Evolutionary conservation across 2,888 invertebrate genomes (phyloP), one percentile per base, ranked within the genome.

Genomic region (Catocala nupta): DNA sequence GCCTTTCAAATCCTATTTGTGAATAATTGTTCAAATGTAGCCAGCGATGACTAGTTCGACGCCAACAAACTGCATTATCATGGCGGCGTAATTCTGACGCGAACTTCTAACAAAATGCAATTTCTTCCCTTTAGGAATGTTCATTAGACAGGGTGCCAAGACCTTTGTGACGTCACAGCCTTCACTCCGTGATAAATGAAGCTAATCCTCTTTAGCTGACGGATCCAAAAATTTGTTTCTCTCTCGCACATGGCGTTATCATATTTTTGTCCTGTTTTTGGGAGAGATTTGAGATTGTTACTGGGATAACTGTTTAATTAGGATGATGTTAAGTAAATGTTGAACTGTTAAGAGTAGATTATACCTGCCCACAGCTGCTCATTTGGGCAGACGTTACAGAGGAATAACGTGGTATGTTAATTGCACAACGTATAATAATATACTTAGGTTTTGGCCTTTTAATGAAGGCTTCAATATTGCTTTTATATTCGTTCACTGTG

Each of bases 181-280:
- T 67, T 69, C 64, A 55, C 68, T 70, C 63, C 63, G 60, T 82
- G 80, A 82, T 81, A 77, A 82, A 82, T 82, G 77, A 67, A 65
- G 59, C 70, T 75, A 78, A 81, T 81, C 75, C 82, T 72, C 79
- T 82, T 75, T 69, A 65, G 75, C 70, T 69, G 66, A 71, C 73
- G 72, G 68, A 69, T 71, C 79, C 69, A 73, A 81, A 78, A 78
- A 70, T 70, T 67, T 64, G 44, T 68, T 58, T 67, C 70, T 57
- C 57, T 78, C 59, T 48, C 13, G 44, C 63, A 51, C 44, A 13
- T 25, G 33, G 43, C 36, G 39, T 12, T 8, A 33, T 12, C 42
- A 34, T 69, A n/a, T 45, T 34, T 9, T n/a, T 56, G 52, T 78
- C 70, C 53, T 57, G 39, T 5, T 16, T 55, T 55, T 48, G 16